Evolutionary conservation across 1,140 invertebrate species (phyloP).

Genomic region (Aphidius ervi): DNA sequence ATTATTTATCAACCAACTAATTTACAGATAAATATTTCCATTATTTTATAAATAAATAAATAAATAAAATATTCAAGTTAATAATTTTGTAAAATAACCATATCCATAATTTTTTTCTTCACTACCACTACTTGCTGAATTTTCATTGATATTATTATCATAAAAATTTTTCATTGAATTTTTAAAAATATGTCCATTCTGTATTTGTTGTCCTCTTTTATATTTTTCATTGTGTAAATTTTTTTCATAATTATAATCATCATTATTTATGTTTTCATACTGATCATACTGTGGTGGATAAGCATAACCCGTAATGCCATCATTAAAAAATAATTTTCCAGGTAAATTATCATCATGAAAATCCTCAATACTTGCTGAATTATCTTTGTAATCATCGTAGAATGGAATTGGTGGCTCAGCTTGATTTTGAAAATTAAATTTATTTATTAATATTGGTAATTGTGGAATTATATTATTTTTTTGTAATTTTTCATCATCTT

Average conservation of each 20-base stretch:
- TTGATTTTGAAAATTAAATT: background rate
- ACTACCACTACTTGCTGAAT: conserved; percentile 40
- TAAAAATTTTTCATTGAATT: conserved; percentile 40
- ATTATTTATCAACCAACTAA: no score
- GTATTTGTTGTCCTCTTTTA: conserved; percentile 29
- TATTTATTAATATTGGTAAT: background rate
- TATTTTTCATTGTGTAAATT: conserved; percentile 36
- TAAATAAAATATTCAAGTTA: background rate
- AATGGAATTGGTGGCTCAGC: conserved; percentile 28
- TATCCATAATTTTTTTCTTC: conserved; percentile 18
- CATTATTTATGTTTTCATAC: conserved; percentile 30
- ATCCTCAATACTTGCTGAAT: conserved; percentile 7
- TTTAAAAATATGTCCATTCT: conserved; percentile 32
- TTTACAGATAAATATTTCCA: no score
- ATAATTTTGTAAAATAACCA: background rate
- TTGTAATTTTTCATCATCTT: background rate
- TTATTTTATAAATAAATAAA: background rate
- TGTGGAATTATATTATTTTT: background rate
- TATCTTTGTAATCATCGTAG: conserved; percentile 23
- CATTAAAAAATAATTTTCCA: conserved; percentile 1
- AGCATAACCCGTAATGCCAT: conserved; percentile 27
- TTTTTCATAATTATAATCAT: conserved; percentile 33
- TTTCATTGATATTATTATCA: conserved; percentile 36
- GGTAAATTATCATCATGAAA: background rate
- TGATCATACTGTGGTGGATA: conserved; percentile 38